Conservation (phyloP, 1,140 invertebrate genomes). For the Drosophila melanogaster region DNA sequence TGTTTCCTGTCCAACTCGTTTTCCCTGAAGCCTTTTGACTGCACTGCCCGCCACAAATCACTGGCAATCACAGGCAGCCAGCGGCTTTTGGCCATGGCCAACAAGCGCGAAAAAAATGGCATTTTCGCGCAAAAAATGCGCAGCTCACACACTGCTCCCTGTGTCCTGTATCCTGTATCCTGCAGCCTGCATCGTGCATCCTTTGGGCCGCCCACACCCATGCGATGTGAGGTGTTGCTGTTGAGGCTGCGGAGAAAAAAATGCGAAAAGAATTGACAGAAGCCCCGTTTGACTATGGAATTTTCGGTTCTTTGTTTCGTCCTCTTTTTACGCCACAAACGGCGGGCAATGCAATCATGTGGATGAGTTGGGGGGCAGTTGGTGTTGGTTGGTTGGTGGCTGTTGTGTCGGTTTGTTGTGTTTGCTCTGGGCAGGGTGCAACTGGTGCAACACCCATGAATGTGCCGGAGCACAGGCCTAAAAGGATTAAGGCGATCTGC, state of each 20-base stretch:
- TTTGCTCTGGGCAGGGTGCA: conserved; percentile 50
- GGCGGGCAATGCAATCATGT: conserved; percentile 74
- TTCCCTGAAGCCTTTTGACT: conserved; percentile 17
- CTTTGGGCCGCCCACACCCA: conserved; percentile 5
- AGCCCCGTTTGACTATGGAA: conserved; percentile 43
- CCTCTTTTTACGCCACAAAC: conserved; percentile 10
- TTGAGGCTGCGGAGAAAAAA: conserved; percentile 36
- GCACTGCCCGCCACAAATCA: conserved; percentile 58
- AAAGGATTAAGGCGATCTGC: conserved; percentile 83
- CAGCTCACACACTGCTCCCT: conserved; percentile 1
- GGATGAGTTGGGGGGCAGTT: conserved; percentile 56
- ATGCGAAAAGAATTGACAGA: conserved; percentile 44
- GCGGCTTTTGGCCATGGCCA: conserved; percentile 39
- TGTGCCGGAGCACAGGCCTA: conserved; percentile 55
- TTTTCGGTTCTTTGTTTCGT: conserved; percentile 36
- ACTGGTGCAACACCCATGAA: conserved; percentile 44
- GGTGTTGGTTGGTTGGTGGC: no score
- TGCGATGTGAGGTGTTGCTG: conserved; percentile 55
- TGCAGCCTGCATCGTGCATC: conserved; percentile 31
- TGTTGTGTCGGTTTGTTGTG: conserved; percentile 16
- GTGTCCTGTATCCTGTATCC: conserved; percentile 24
- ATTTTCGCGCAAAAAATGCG: conserved; percentile 55
- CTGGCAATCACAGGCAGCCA: conserved; percentile 63
- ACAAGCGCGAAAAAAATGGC: conserved; percentile 37
- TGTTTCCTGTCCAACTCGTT: conserved; percentile 14